Evolutionary conservation across 2,113 vertebrate genomes (phyloP), one percentile per base, ranked within the genome.

Genomic region (Saguinus midas): DNA sequence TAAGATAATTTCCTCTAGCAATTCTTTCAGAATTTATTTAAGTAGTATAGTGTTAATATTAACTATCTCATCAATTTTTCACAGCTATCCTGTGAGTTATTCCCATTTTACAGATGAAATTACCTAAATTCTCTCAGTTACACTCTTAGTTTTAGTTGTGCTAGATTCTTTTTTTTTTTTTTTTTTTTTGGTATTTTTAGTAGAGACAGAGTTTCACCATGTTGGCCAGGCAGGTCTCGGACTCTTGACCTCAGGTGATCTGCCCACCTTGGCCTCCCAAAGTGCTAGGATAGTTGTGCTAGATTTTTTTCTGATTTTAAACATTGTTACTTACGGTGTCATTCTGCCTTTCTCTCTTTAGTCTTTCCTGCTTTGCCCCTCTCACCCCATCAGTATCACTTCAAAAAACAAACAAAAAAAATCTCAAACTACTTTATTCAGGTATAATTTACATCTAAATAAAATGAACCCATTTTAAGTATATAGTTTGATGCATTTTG

Each of bases 1-100:
- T 94, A 61, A 89, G 68, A 82, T 90, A 78, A 78, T 76, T 93
- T 97, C 50, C 16, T 84, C 13, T 81, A 85, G 50, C 92, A 93
- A 64, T 48, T 90, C 10, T 43, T 85, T 87, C n/a, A 68, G 58
- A n/a, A 75, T 75, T 85, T 83, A 85, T 2, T 95, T 68, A 35
- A 68, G 66, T n/a, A 37, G 64, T 68, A 86, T 37, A 20, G 16
- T 75, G 43, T 18, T 87, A 85, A 90, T 43, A 86, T 52, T 32
- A 91, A 29, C 25, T 52, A n/a, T 90, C 43, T 93, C 12, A 48
- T 84, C 76, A 68, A 78, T 68, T 94, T 85, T 73, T 91, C 58
- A 79, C 17, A 87, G 87, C 58, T 86, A 6, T 75, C 58, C 52
- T 93, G n/a, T 83, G 58, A 64, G 17, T 87, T 95, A 45, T 58